Base-by-base conservation (phyloP, 2,113 vertebrate genomes). In the Rissa tridactyla region DNA sequence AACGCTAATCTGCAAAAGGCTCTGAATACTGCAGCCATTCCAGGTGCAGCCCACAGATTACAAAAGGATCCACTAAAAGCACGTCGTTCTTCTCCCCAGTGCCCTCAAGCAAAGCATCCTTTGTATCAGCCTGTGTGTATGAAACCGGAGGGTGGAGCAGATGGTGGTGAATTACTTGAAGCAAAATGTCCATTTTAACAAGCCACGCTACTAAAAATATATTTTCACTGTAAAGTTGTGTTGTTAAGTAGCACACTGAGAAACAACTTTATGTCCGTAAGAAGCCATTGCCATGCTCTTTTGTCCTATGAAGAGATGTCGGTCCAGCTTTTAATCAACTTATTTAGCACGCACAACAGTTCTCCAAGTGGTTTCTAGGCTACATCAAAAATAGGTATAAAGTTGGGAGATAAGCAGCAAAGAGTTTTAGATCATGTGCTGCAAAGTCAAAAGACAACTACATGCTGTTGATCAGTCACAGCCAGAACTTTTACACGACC, bases 11-110 rank as follows among this genome's bases (percentile, higher is more conserved):
- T 79, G 49, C 65, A 88, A 60, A 88, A 49, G 62, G 69, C 83
- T 85, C 32, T 11, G 57, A 57, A 18, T 7, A 5, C 69, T 57
- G 44, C 82, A 91, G 34, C n/a, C 25, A 27, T 7, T 40, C 66
- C 87, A 91, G 73, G 93, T 47, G 47, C 36, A 72, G 54, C 80
- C 70, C 54, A 27, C 47, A 54, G 68, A 15, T n/a, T 7, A 86
- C 86, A 95, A 96, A 94, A 68, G 65, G 52, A 86, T 25, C 57
- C 86, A 62, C 60, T 72, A 15, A 96, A 96, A 86, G 40, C 47
- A 44, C 1, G 3, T 21, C 76, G n/a, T 58, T 58, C n/a, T 10
- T 86, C 83, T 86, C 62, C 71, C 21, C 71, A 47, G 36, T 1
- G 52, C 46, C 19, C 47, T 42, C 51, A 47, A 49, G 72, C 26